A percentile compares a stretch with the other conserved stretches of the same genome.
Conservation (phyloP, 1,140 invertebrate species). For the Lepidurus couesii region DNA sequence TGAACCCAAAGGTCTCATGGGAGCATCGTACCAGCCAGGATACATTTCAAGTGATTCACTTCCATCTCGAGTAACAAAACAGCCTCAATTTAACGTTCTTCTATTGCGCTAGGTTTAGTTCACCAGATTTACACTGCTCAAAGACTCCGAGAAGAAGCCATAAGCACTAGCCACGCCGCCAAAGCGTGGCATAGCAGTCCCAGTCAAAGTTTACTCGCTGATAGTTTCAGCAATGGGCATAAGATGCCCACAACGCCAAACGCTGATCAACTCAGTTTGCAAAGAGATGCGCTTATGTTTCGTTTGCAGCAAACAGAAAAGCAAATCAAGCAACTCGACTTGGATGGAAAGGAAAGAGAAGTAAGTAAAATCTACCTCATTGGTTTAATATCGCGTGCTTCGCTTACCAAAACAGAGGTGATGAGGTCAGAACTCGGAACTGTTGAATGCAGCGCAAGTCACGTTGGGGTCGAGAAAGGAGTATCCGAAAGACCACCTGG, state of each 20-base stretch:
- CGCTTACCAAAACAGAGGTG: no score
- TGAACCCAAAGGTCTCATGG: neutral
- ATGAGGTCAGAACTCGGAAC: no score
- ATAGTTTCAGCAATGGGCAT: neutral
- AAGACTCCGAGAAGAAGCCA: slow-evolving; percentile 2
- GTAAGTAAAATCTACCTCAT: neutral
- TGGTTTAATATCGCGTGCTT: neutral
- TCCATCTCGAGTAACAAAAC: neutral
- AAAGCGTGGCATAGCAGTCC: neutral
- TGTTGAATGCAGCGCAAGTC: no score
- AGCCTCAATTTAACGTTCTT: neutral
- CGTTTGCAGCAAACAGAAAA: neutral
- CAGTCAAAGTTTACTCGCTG: neutral
- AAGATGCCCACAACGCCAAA: neutral
- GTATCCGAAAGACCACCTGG: no score
- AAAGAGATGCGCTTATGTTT: slow-evolving; percentile 10
- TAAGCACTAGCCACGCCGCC: neutral
- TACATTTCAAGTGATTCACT: neutral
- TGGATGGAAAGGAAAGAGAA: neutral
- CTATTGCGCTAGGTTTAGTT: neutral
- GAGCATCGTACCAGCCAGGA: neutral
- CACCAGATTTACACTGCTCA: neutral
- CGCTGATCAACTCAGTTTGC: neutral
- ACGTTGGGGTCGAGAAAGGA: no score
- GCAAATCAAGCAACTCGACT: neutral